These are phyloP conservation scores for Phataginus tetradactyla DNA, from an alignment of 2,797 vertebrate genomes.

Conservation along the genomic window DNA sequence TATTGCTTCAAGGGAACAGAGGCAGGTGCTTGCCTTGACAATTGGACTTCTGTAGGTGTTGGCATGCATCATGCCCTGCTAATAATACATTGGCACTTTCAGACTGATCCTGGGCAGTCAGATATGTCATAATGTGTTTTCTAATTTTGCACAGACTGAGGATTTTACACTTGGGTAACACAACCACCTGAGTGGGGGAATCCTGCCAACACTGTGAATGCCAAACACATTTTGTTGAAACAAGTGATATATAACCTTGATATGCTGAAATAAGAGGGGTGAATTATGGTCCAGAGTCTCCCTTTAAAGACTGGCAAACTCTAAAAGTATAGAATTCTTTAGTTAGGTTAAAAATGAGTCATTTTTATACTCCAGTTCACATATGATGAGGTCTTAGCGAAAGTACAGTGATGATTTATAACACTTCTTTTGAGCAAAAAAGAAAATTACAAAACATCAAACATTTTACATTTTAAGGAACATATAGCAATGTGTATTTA, in stretches of 20 bases:
- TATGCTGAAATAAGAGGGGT: not conserved
- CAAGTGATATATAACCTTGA: not conserved
- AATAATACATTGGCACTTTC: conserved; percentile 2
- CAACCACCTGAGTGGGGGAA: not conserved
- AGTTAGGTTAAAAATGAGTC: not conserved
- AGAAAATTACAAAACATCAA: not conserved
- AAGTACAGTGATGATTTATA: not conserved
- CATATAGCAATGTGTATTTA: not conserved
- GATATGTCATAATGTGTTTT: conserved; percentile 26
- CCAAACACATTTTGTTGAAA: not conserved
- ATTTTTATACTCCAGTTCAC: not conserved
- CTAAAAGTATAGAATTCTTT: not conserved
- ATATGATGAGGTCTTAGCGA: not conserved
- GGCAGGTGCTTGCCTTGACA: conserved; percentile 13
- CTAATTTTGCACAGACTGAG: conserved; percentile 51
- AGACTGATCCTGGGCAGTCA: not conserved
- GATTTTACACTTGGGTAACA: conserved; percentile 52
- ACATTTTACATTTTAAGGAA: not conserved
- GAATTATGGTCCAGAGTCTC: not conserved
- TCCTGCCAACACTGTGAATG: not conserved
- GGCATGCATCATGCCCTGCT: not conserved
- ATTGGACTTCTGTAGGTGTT: not conserved
- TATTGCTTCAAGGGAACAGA: conserved; percentile 25
- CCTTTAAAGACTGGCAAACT: not conserved
- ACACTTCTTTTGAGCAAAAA: not conserved